Conservation (phyloP, 2,888 invertebrate genomes). For the Galeruca laticollis region DNA sequence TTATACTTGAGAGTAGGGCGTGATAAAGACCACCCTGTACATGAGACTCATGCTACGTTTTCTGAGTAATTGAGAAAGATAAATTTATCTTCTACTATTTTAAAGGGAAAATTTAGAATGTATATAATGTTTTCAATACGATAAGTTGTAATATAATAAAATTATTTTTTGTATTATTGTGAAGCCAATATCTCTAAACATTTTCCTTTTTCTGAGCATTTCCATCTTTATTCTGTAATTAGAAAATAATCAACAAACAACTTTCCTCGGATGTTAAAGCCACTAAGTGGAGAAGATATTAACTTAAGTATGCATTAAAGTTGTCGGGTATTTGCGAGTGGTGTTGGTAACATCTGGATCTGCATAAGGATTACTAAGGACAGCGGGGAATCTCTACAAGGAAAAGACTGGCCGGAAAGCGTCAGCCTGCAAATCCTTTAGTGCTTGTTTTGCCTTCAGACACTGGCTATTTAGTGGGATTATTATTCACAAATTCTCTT, state of each 20-base stretch:
- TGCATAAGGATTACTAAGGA: conserved; percentile 40
- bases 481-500: conserved; percentile 30
- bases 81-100: no score
- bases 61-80: no score
- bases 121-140: no score
- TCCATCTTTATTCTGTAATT: conserved; percentile 15
- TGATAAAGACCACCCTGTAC: no score
- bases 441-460: conserved; percentile 21
- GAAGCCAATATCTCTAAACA: no score
- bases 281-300: conserved; percentile 37
- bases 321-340: conserved; percentile 35
- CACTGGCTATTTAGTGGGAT: conserved; percentile 30
- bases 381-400: conserved; percentile 32
- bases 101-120: no score
- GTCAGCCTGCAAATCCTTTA: conserved; percentile 20
- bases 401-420: conserved; percentile 12
- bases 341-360: conserved; percentile 41
- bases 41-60: no score
- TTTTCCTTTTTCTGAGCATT: neutral
- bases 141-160: no score
- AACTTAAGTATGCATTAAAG: conserved; percentile 37
- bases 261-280: conserved; percentile 24
- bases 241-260: conserved; percentile 30
- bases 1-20: no score
- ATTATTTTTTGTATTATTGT: no score